Evolutionary conservation across 2,888 invertebrate genomes (phyloP), one percentile per base, ranked within the genome.

Genomic region (Heteromurus nitidus): DNA sequence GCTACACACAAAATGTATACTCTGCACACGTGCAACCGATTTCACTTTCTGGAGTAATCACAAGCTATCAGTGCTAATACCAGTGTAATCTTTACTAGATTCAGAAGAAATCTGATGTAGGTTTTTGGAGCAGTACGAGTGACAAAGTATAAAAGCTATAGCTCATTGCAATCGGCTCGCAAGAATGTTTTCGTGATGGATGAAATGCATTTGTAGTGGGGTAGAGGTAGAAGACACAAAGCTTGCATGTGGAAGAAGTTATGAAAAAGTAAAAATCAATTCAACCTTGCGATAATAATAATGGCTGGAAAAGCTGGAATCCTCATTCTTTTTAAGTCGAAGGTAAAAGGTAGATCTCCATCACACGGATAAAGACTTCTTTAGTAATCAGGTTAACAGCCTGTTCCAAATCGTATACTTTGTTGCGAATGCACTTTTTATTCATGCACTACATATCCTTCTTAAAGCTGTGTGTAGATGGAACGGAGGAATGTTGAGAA

Each of bases 91-190:
- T n/a, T n/a, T n/a, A n/a, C n/a, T n/a, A n/a, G n/a, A n/a, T n/a
- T n/a, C n/a, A n/a, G n/a, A n/a, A n/a, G n/a, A n/a, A n/a, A n/a
- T n/a, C n/a, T n/a, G n/a, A 74, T 58, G 3, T 75, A 55, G 75
- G 75, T 75, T 75, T 75, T 67, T 53, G 44, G 75, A 67, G 28
- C 75, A 58, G 30, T 30, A 64, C 36, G 13, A n/a, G 13, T 36
- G 13, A 36, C 5, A 73, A 22, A 42, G 22, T 65, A 36, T 20
- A 22, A 26, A 22, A 22, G 31, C 36, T n/a, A 18, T 20, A 73
- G 65, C 53, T 13, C 36, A 5, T 36, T 36, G 65, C 44, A 67
- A 67, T 58, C 67, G 55, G 31, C 42, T 31, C 62, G 20, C 1
- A 62, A 26, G 55, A 55, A 9, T 55, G 11, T 3, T 11, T 47